Conservation (phyloP, 2,113 vertebrate genomes). For the Labrus mixtus region DNA sequence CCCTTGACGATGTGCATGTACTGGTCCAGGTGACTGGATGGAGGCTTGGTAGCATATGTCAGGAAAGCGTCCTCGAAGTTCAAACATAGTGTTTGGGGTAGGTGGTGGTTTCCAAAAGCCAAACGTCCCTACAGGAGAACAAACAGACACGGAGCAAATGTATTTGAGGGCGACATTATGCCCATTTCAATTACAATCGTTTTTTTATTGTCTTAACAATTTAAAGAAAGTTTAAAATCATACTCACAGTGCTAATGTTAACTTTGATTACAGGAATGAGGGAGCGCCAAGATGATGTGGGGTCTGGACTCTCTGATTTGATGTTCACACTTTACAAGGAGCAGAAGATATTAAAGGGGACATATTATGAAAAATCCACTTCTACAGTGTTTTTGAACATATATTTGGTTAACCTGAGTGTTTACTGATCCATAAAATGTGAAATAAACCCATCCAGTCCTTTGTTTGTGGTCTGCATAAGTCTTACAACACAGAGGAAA, state of each 20-base stretch:
- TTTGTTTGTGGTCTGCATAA: no score
- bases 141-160: background rate
- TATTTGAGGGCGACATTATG: no score
- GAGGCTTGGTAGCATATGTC: slow-evolving; percentile 98
- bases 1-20: slow-evolving; percentile 99
- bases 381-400: no score
- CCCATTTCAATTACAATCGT: no score
- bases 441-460: no score
- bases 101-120: slow-evolving; percentile 97
- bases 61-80: slow-evolving; percentile 98
- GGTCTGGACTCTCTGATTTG: slow-evolving; percentile 92
- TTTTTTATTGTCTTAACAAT: background rate
- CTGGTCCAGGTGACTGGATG: slow-evolving; percentile 96
- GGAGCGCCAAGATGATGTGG: slow-evolving; percentile 95
- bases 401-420: no score
- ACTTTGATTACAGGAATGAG: slow-evolving; percentile 99
- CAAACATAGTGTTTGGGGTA: slow-evolving; percentile 95
- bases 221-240: background rate
- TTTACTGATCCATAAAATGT: no score
- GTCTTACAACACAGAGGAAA: no score
- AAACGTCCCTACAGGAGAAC: slow-evolving; percentile 88
- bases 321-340: slow-evolving; percentile 87
- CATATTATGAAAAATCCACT: no score
- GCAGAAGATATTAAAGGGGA: slow-evolving; percentile 9
- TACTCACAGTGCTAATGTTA: slow-evolving; percentile 97